Evolutionary conservation across 2,888 invertebrate species (phyloP), one percentile per base, ranked within the genome.

Genomic region (Hydrotaea cyrtoneurina): DNA sequence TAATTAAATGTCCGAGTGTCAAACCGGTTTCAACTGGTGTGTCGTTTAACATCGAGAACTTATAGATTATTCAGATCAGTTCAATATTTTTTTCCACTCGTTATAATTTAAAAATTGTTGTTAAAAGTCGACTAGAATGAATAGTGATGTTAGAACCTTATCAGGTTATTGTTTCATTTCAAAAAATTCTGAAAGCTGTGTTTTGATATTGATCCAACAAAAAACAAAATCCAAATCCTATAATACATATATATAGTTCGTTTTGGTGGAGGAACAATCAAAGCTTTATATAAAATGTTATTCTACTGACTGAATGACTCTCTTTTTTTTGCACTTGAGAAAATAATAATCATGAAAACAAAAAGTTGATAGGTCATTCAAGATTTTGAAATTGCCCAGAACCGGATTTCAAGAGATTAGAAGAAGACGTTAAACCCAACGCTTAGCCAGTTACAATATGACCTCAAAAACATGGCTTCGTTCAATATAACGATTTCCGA

Each of bases 11-110:
- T 78, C 50, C 76, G 82, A 79, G 76, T 73, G 78, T 64, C n/a
- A 62, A 50, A 77, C 85, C n/a, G 79, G 79, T 77, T 82, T 74
- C 13, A 46, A 46, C 79, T 59, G 76, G 82, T 69, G 77, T 31
- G 21, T 31, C 11, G 50, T 79, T 85, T 82, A 82, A 79, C 77
- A 80, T 77, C 77, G 73, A 69, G 77, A 77, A 77, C 80, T 59
- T 23, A 66, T 19, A 72, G 84, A 78, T 84, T 78, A 81, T 73
- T 53, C 50, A 46, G 74, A 62, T 62, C 71, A 26, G 43, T 69
- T 46, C 69, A 69, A 46, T 43, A 23, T 57, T 76, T 75, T 50
- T 21, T 43, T 75, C 50, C 1, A 39, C 74, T 74, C 55, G 21
- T 71, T 13, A 36, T 23, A 43, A 43, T 39, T 39, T 66, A 10